These are phyloP conservation scores for Latrodectus elegans DNA, from an alignment of 2,888 invertebrate genomes.

Conservation along the genomic window DNA sequence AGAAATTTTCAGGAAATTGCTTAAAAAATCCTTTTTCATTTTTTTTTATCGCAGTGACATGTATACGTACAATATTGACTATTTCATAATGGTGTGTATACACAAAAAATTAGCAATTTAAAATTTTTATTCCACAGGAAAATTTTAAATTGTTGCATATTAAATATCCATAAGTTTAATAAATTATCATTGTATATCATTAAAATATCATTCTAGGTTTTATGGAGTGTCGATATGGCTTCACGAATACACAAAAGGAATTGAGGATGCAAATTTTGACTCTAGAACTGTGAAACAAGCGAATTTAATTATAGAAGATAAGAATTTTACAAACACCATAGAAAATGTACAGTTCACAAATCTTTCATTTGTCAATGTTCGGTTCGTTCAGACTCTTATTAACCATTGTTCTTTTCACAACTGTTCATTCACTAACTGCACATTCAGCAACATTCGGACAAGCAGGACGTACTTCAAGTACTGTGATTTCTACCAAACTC, in stretches of 20 bases:
- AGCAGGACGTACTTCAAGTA: conserved; percentile 82
- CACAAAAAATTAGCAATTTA: neutral
- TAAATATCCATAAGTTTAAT: no score
- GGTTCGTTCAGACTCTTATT: conserved; percentile 82
- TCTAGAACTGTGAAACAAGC: conserved; percentile 72
- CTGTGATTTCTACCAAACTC: conserved; percentile 77
- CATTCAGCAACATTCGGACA: conserved; percentile 84
- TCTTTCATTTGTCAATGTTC: conserved; percentile 80
- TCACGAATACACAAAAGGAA: conserved; percentile 78
- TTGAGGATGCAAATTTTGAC: conserved; percentile 75
- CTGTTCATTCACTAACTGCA: conserved; percentile 82
- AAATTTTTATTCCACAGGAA: neutral
- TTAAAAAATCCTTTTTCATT: no score
- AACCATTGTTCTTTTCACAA: conserved; percentile 84
- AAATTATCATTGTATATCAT: no score
- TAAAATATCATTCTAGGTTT: conserved; percentile 74
- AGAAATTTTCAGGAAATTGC: no score
- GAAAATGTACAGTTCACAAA: conserved; percentile 82
- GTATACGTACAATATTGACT: no score
- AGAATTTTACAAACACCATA: conserved; percentile 79
- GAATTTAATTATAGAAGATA: conserved; percentile 75
- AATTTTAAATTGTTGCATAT: no score
- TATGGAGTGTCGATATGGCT: conserved; percentile 80
- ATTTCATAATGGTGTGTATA: no score
- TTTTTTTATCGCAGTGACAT: no score